These are phyloP conservation scores for Anticlea derivata DNA, from an alignment of 2,888 invertebrate species.

Conservation along the genomic window DNA sequence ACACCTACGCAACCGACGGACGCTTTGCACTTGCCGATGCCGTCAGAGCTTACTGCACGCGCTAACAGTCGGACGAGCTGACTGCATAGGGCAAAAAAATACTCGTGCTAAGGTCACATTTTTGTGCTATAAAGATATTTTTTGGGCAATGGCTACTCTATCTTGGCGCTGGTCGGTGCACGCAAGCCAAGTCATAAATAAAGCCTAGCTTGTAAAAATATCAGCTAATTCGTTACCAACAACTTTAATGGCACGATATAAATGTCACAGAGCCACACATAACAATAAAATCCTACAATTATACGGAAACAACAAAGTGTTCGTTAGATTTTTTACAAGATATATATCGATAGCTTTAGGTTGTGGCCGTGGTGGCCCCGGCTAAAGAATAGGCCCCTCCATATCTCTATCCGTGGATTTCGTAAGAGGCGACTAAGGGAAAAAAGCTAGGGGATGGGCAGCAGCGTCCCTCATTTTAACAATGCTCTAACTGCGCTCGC, in stretches of 20 bases:
- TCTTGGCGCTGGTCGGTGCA: slow-evolving; percentile 26
- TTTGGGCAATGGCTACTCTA: slow-evolving; percentile 17
- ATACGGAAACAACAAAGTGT: slow-evolving; percentile 61
- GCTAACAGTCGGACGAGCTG: too few species aligned
- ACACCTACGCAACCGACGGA: too few species aligned
- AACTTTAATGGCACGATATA: slow-evolving; percentile 37
- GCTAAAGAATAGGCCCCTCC: too few species aligned
- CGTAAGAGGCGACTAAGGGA: too few species aligned
- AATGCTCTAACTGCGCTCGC: too few species aligned
- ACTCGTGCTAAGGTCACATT: slow-evolving; percentile 2
- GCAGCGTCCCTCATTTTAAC: too few species aligned
- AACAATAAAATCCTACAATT: slow-evolving; percentile 57
- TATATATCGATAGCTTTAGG: background rate
- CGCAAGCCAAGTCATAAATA: slow-evolving; percentile 33
- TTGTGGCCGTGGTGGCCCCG: too few species aligned
- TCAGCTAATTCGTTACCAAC: slow-evolving; percentile 37
- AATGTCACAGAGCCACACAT: slow-evolving; percentile 42
- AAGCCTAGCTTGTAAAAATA: slow-evolving; percentile 33
- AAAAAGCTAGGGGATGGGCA: too few species aligned
- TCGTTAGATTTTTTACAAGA: slow-evolving; percentile 34
- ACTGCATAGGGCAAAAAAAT: too few species aligned
- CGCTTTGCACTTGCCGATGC: too few species aligned
- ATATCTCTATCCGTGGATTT: too few species aligned
- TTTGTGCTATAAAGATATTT: slow-evolving; percentile 22
- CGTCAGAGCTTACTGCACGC: too few species aligned